These are phyloP conservation scores for Lobophora halterata DNA, from an alignment of 2,888 invertebrate genomes.

Conservation along the genomic window DNA sequence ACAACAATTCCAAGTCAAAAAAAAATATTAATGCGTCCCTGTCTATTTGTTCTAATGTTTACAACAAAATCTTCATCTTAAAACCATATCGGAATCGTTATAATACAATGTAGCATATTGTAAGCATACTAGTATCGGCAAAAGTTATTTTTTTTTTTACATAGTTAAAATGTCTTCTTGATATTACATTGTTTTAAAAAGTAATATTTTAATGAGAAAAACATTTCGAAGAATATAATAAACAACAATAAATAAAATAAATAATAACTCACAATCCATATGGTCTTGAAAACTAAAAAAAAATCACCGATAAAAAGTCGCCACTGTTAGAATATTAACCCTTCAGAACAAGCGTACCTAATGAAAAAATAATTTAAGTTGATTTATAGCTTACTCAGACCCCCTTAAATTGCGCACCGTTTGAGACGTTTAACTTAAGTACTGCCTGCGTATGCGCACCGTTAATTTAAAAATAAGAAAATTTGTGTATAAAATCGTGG, in stretches of 20 bases:
- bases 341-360: constrained; percentile 48
- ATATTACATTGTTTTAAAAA: too few species aligned
- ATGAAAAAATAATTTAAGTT: constrained; percentile 76
- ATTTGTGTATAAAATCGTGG: constrained; percentile 50
- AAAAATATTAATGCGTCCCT: not conserved
- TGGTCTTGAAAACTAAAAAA: not conserved
- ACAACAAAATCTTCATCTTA: not conserved
- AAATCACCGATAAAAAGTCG: constrained; percentile 32
- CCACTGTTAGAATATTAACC: constrained; percentile 67
- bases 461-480: constrained; percentile 54
- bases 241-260: too few species aligned
- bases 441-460: constrained; percentile 59
- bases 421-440: constrained; percentile 78
- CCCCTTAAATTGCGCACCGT: constrained; percentile 71
- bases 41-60: not conserved
- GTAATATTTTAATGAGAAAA: too few species aligned
- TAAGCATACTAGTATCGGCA: too few species aligned
- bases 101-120: not conserved
- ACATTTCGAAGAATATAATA: too few species aligned
- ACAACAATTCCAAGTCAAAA: too few species aligned
- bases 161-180: too few species aligned
- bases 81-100: constrained; percentile 8
- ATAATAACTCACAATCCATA: too few species aligned
- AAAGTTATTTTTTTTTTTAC: too few species aligned
- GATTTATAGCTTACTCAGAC: constrained; percentile 79